Percentiles rank a stretch among this genome's conserved stretches.
Conservation (phyloP, 1,140 invertebrate genomes). For the Plectrocnemia conspersa region DNA sequence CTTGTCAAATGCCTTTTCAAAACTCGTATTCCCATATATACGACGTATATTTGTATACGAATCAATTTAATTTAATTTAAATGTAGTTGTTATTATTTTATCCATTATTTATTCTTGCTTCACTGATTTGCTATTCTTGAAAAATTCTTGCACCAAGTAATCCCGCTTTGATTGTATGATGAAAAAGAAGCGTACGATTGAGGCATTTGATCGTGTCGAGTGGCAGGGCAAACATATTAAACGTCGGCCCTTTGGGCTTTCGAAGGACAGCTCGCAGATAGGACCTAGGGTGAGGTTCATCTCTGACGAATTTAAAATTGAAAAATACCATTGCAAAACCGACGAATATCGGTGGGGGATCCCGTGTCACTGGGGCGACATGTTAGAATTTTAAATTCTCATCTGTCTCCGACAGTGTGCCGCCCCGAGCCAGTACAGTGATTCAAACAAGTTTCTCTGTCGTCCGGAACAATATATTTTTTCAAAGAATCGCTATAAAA, state of each 20-base stretch:
- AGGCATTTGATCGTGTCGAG: constrained; percentile 3
- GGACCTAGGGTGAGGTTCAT: background rate
- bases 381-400: constrained; percentile 5
- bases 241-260: background rate
- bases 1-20: no score
- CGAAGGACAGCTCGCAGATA: no score
- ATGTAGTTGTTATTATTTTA: no score
- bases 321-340: constrained; percentile 4
- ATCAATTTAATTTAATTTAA: no score
- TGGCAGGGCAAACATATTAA: constrained; percentile 4
- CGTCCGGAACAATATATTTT: no score
- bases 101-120: no score
- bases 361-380: constrained; percentile 9
- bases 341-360: background rate
- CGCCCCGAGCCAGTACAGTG: background rate
- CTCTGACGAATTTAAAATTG: constrained; percentile 9
- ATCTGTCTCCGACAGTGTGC: background rate
- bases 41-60: no score
- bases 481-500: no score
- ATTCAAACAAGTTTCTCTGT: background rate
- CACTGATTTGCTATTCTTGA: no score
- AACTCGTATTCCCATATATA: no score
- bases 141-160: no score
- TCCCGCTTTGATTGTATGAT: background rate
- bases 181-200: constrained; percentile 1